Evolutionary conservation across 1,140 invertebrate species (phyloP).

Genomic region (Dysdera silvatica): DNA sequence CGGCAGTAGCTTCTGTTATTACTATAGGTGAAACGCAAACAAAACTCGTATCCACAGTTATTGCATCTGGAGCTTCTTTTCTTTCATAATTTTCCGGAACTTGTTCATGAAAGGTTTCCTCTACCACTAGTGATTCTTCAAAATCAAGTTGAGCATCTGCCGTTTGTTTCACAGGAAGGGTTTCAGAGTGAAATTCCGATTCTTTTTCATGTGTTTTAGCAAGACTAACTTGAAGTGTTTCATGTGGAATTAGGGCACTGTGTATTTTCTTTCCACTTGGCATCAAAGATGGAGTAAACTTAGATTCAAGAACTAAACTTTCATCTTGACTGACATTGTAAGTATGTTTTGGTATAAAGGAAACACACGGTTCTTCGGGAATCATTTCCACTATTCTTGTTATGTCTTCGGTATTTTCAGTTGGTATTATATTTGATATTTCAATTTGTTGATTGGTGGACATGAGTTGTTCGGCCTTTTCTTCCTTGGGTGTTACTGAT

Average conservation of each 20-base stretch:
- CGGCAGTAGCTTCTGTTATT: constrained; percentile 40
- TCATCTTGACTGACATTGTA: constrained; percentile 7
- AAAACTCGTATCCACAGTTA: constrained; percentile 40
- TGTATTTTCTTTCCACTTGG: background rate
- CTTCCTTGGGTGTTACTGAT: background rate
- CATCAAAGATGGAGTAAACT: background rate
- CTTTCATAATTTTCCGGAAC: constrained; percentile 3
- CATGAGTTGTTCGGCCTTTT: background rate
- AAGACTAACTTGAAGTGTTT: constrained; percentile 17
- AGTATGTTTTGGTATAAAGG: constrained; percentile 6
- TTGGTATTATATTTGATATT: background rate
- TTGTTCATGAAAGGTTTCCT: constrained; percentile 7
- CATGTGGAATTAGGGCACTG: constrained; percentile 22
- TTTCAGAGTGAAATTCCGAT: constrained; percentile 29
- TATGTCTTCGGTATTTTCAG: background rate
- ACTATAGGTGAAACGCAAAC: background rate
- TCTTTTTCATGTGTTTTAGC: constrained; percentile 24
- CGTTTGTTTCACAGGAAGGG: constrained; percentile 8
- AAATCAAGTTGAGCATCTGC: constrained; percentile 12
- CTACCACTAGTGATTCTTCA: constrained; percentile 15
- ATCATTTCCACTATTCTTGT: background rate
- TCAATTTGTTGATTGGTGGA: constrained; percentile 4
- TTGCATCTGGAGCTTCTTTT: constrained; percentile 41
- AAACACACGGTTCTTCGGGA: background rate
- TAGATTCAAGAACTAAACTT: constrained; percentile 9